Base-by-base conservation (phyloP, 2,113 vertebrate genomes). In the Gavia stellata region DNA sequence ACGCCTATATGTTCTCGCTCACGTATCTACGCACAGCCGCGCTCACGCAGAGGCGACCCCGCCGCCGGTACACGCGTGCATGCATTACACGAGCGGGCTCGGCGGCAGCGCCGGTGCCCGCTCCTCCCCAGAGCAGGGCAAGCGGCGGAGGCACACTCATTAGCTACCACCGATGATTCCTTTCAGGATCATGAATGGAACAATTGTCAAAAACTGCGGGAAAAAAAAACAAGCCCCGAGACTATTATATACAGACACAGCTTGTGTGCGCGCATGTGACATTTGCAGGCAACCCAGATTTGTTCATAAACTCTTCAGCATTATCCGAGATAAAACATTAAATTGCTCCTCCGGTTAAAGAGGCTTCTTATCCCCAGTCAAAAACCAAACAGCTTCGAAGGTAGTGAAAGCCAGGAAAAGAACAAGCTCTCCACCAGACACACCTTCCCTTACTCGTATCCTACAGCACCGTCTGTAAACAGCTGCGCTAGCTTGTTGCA, bases 211-310 rank as follows among this genome's bases (percentile, higher is more conserved):
- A 97, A 96, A 96, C 90, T 91, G 88, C 93, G 89, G 95, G 95
- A 63, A 92, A 94, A 96, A 95, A 95, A 95, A 88, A 31, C 86
- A 90, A 96, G 91, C 73, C 90, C 79, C 75, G n/a, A 96, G 93
- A 95, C 90, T 81, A 85, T 89, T 91, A 86, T 74, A 93, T 61
- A 90, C 94, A 96, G 91, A 95, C 92, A 36, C 86, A 89, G 95
- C 84, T 85, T 96, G 94, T 89, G 94, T 92, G 88, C 84, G 61
- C 74, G 47, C 95, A 91, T 96, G 94, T 93, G 94, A 88, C 96
- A 96, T 80, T 95, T 95, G 96, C 97, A 95, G 96, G 95, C 96
- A 91, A 93, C 96, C 68, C 96, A 98, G 96, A 97, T 97, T 97
- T 97, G 97, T 94, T 96, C 88, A 7, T 33, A 90, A 97, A 94